Conservation (phyloP, 2,888 invertebrate genomes). For the Byasa hedistus region DNA sequence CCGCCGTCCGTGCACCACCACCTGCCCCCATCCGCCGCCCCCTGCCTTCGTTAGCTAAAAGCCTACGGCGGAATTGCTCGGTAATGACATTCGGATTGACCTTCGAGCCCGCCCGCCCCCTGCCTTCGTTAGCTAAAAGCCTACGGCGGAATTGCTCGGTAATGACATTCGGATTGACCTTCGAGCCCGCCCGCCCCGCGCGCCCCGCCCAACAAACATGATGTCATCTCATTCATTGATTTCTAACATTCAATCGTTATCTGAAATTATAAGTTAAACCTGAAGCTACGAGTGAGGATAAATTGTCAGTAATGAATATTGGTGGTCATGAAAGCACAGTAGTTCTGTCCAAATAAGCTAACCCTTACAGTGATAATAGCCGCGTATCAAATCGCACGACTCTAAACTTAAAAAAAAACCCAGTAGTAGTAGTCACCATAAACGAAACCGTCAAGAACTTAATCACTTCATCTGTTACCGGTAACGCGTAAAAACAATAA, state of each 20-base stretch:
- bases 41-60: conserved; percentile 45
- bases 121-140: conserved; percentile 47
- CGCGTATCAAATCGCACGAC: too few species aligned
- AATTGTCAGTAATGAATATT: too few species aligned
- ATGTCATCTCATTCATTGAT: conserved; percentile 3
- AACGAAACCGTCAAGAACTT: too few species aligned
- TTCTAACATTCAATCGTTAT: not conserved
- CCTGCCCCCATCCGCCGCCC: conserved; percentile 10
- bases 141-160: conserved; percentile 27
- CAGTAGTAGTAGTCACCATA: too few species aligned
- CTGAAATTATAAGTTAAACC: not conserved
- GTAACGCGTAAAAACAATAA: too few species aligned
- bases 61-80: conserved; percentile 31
- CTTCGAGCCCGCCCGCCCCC: conserved; percentile 32
- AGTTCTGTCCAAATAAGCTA: too few species aligned
- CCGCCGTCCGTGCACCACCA: not conserved
- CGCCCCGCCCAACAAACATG: conserved; percentile 15
- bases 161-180: conserved; percentile 36
- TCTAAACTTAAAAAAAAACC: too few species aligned
- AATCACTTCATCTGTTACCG: too few species aligned
- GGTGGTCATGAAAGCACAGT: too few species aligned
- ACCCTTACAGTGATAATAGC: too few species aligned
- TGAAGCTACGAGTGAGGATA: too few species aligned
- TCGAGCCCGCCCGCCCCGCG: conserved; percentile 12
- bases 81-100: conserved; percentile 36